Evolutionary conservation across 2,113 vertebrate genomes (phyloP), one percentile per base, ranked within the genome.

Genomic region (Tringa solitaria): DNA sequence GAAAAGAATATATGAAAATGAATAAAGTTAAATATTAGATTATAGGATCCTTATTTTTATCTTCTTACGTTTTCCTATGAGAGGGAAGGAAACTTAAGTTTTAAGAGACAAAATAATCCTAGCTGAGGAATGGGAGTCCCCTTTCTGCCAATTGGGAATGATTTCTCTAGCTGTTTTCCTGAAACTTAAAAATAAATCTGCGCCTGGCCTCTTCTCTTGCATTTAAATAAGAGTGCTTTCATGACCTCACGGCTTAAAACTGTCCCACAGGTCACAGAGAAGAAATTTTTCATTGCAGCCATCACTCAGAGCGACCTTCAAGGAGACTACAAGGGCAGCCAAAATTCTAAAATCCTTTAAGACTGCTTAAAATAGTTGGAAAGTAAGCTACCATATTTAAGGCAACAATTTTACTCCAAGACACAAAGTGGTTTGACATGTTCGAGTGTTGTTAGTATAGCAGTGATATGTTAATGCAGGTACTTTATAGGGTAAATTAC

Each of bases 401-500:
- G 91, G 45, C 35, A 95, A 74, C 10, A 65, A 27, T 88, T 77
- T 87, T 87, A 79, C 56, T 24, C 59, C 32, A 54, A 43, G 24
- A 50, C 65, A 80, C 6, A 35, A 77, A 83, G 43, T 50, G 35
- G 8, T 79, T 83, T 89, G 35, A 84, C 16, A 16, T 74, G 82
- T 91, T 56, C 23, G 24, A 85, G 57, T 84, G 41, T 76, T 90
- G 67, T 93, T 93, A 94, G 78, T 61, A 64, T 43, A 97, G 82
- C 43, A 64, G 5, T 65, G 84, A 96, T 91, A 85, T 35, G 33
- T 76, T 95, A 97, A 95, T 84, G 67, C 46, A 79, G 26, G 60
- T 51, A 68, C 48, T 92, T 93, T n/a, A 82, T 8, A 83, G 64
- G 95, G 50, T 59, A 92, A 94, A 95, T 92, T 96, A 95, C 95